phyloP scores from a whole-genome alignment of 2,797 vertebrate genomes.

The Aythya fuligula region DNA sequence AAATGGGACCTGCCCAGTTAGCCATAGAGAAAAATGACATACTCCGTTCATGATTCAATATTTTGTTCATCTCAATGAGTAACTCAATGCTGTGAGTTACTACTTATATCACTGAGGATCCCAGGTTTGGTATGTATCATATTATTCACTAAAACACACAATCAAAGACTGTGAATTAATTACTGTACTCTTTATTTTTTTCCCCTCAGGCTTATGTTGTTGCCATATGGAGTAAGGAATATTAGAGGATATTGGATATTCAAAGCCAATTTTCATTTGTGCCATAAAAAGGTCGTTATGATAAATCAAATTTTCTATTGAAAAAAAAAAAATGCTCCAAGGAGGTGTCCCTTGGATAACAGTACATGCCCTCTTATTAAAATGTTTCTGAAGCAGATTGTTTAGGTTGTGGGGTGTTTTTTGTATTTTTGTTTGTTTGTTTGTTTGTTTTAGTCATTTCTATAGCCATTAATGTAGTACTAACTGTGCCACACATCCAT shows the following conservation, averaged over 20 bases:
- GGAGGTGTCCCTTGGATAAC: neutral
- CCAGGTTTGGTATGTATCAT: neutral
- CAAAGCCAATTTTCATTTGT: neutral
- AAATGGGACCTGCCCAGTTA: neutral
- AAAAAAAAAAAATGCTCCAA: neutral
- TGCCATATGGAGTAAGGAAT: neutral
- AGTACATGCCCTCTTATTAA: neutral
- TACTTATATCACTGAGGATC: neutral
- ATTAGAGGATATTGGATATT: slow-evolving; percentile 7
- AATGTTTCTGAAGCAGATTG: neutral
- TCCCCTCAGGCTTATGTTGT: neutral
- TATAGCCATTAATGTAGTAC: neutral
- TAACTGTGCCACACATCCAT: neutral
- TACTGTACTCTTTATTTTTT: neutral
- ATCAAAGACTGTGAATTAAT: neutral
- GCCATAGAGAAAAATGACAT: neutral
- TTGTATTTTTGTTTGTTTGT: too few species aligned
- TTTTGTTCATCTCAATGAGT: neutral
- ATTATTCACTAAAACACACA: neutral
- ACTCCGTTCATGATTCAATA: neutral
- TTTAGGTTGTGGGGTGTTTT: neutral
- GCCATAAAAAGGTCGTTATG: neutral
- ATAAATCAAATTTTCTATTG: neutral
- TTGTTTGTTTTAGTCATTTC: neutral
- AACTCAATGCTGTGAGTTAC: neutral